A percentile compares a stretch with the other conserved stretches of the same genome.
Conservation (phyloP, 1,140 invertebrate genomes). For the Sitodiplosis mosellana region DNA sequence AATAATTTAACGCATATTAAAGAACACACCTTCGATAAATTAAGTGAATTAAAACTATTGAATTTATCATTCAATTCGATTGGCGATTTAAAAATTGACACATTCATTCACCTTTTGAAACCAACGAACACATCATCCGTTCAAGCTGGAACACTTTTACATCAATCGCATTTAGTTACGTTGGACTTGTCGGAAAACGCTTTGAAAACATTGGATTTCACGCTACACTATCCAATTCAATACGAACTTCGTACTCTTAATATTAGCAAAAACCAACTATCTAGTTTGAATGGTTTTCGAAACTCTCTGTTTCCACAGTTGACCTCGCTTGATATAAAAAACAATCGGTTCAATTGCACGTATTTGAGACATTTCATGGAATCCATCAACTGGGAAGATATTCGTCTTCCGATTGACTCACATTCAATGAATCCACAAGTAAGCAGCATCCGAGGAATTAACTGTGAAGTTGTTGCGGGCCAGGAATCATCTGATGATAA, state of each 20-base stretch:
- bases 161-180: background rate
- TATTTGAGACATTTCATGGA: background rate
- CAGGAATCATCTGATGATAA: background rate
- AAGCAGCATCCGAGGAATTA: background rate
- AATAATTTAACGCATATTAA: background rate
- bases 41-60: background rate
- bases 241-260: background rate
- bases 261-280: background rate
- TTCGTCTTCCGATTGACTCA: background rate
- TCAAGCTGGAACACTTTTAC: background rate
- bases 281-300: background rate
- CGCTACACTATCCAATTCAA: background rate
- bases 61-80: background rate
- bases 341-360: background rate
- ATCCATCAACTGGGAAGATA: background rate
- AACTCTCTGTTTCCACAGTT: background rate
- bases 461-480: background rate
- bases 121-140: background rate
- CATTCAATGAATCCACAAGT: background rate
- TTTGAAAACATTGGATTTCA: background rate
- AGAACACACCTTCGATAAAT: background rate
- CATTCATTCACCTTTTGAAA: background rate
- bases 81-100: background rate
- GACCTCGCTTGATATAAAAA: background rate
- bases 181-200: background rate